Base-by-base conservation (phyloP, 2,888 invertebrate genomes). In the Morpho deidamia region DNA sequence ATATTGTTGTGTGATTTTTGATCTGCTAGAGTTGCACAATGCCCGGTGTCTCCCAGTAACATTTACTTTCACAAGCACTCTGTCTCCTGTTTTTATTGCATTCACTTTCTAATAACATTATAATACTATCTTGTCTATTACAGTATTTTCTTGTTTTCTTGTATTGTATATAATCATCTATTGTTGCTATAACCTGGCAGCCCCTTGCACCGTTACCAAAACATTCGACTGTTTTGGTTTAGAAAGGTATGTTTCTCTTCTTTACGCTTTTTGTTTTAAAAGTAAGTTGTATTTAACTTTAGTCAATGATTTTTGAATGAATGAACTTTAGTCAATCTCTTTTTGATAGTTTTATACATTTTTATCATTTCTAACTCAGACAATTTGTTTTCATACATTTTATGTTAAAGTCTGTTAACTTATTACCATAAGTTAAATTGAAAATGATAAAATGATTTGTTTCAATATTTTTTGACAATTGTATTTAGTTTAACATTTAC, bases 41-140 rank as follows among this genome's bases (percentile, higher is more conserved):
- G 82, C 81, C 82, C 83, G 62, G 53, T 63, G 59, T 72, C 73
- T 74, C 70, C 74, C 69, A 49, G 58, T 83, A 81, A 83, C 81
- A 66, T 65, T 65, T 67, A 76, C 72, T 70, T 69, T 73, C 76
- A 77, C 75, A 60, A 64, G 63, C 66, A 73, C 75, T 71, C 70
- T 74, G 57, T 76, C 71, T 71, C 63, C 72, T 76, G 66, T 68
- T 72, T 74, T 67, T 69, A 76, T 73, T 72, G 71, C 74, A 78
- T 74, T 68, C 71, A 74, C 81, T 81, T 74, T 77, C 77, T 78
- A 72, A 75, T 79, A 82, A 81, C 76, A 72, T 73, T 69, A 73
- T 71, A 71, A 70, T 71, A 70, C 71, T 72, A 39, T 75, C 74
- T 78, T 72, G 72, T 76, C 70, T 72, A 66, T 75, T 73, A 67